phyloP scores from a whole-genome alignment of 2,113 vertebrate species.

The Serilophus lunatus region DNA sequence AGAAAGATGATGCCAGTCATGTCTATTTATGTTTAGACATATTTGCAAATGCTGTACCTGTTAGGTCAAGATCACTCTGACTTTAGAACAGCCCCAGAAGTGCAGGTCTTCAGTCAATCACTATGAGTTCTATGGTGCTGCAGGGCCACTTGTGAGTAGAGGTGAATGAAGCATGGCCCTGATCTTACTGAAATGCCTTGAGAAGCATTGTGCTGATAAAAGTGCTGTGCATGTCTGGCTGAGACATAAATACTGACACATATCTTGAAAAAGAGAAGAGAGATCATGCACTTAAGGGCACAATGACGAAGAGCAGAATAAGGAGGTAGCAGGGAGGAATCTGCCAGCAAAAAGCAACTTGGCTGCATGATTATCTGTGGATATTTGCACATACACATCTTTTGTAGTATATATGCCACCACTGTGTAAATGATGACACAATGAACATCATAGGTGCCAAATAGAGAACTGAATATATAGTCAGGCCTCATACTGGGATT shows the following conservation, averaged over 20 bases:
- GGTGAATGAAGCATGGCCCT: neutral
- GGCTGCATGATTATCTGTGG: neutral
- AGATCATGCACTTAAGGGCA: neutral
- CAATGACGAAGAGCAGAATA: neutral
- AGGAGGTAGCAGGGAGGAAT: neutral
- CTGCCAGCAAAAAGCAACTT: neutral
- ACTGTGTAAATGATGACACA: neutral
- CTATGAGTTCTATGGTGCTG: neutral
- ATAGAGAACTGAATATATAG: neutral
- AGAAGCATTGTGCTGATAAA: neutral
- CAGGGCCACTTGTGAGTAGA: neutral
- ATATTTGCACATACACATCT: neutral
- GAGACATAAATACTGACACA: neutral
- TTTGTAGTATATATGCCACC: fast-evolving
- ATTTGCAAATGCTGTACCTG: neutral
- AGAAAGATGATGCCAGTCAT: neutral
- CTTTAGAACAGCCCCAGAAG: neutral
- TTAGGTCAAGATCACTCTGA: neutral
- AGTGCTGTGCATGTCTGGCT: neutral
- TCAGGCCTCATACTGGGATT: neutral
- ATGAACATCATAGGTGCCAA: neutral
- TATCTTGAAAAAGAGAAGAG: neutral
- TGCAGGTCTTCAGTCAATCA: neutral
- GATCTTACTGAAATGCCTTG: neutral
- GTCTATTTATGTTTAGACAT: neutral